These are phyloP conservation scores for Hoplostethus atlanticus DNA, from an alignment of 2,797 vertebrate genomes.

Conservation along the genomic window DNA sequence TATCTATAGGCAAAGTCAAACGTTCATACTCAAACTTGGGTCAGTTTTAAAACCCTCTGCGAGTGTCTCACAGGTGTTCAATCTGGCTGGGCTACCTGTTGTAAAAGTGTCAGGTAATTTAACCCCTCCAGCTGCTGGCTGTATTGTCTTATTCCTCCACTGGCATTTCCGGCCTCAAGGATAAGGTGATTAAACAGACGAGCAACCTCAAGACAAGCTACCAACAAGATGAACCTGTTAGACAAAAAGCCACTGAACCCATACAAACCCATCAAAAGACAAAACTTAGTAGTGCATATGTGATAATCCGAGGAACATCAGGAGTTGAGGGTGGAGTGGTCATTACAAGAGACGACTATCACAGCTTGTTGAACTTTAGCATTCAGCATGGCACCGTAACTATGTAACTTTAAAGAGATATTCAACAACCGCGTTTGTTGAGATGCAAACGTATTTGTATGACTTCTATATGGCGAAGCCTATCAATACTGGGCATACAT, in stretches of 20 bases:
- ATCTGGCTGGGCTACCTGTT: neutral
- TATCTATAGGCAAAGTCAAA: slow-evolving; percentile 28
- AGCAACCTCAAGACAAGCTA: no score
- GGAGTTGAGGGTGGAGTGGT: neutral
- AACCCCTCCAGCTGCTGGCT: neutral
- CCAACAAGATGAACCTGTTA: neutral
- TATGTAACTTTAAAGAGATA: neutral
- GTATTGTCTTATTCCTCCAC: slow-evolving; percentile 1
- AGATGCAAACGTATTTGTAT: no score
- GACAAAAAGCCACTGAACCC: neutral
- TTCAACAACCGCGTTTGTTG: no score
- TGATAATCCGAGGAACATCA: neutral
- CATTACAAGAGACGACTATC: neutral
- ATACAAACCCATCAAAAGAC: no score
- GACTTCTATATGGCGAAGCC: no score
- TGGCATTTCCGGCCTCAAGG: neutral
- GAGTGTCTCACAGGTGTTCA: slow-evolving; percentile 20
- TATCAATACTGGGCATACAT: no score
- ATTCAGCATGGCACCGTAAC: no score
- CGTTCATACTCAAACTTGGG: neutral
- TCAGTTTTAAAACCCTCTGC: slow-evolving; percentile 21
- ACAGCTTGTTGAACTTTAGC: slow-evolving; percentile 1
- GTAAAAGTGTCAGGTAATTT: neutral
- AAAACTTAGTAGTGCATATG: no score
- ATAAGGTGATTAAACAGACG: neutral